Conservation (phyloP, 2,113 vertebrate species). For the Cynoglossus semilaevis region DNA sequence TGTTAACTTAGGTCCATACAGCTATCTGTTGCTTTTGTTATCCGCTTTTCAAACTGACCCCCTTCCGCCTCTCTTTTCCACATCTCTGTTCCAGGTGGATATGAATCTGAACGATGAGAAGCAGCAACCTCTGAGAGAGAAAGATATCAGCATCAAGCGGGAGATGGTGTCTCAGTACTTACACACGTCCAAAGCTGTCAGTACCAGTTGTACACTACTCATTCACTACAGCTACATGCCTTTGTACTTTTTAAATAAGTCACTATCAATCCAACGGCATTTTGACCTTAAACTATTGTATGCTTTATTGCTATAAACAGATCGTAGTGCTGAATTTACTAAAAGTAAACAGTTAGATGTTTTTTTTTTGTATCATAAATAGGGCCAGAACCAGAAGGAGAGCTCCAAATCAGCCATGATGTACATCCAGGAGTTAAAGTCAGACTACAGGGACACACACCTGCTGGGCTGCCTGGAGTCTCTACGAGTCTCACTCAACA, state of each 20-base stretch:
- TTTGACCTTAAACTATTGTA: background rate
- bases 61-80: background rate
- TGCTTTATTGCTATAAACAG: background rate
- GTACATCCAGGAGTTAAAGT: conserved; percentile 88
- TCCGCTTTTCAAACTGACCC: too few relatives aligned
- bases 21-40: too few relatives aligned
- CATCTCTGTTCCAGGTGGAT: conserved; percentile 74
- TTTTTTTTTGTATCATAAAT: conserved; percentile 11
- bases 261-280: background rate
- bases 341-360: background rate
- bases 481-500: conserved; percentile 88
- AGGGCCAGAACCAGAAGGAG: conserved; percentile 88
- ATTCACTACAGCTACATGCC: background rate
- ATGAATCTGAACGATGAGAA: conserved; percentile 89
- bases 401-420: conserved; percentile 84
- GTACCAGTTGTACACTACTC: conserved; percentile 32
- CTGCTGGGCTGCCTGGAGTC: conserved; percentile 87
- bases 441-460: conserved; percentile 77
- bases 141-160: conserved; percentile 83
- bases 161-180: conserved; percentile 89
- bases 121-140: conserved; percentile 80
- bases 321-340: background rate
- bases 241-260: background rate
- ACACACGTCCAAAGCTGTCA: conserved; percentile 84
- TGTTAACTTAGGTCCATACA: too few relatives aligned